These are phyloP conservation scores for Monochamus alternatus DNA, from an alignment of 2,888 invertebrate genomes.

Conservation along the genomic window DNA sequence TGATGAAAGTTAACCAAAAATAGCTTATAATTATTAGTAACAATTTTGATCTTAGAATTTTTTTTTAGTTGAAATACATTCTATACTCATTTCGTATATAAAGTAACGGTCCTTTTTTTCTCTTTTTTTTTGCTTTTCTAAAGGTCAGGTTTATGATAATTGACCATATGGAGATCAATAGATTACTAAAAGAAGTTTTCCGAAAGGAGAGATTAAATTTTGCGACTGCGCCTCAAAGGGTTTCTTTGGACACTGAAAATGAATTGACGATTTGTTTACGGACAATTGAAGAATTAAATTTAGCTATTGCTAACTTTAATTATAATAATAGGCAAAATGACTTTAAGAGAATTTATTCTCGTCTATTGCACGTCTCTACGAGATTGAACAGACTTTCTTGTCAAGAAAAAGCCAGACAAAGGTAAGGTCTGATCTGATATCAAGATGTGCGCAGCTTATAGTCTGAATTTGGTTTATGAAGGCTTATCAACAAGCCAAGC, in stretches of 20 bases:
- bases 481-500: neutral
- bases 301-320: neutral
- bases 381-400: neutral
- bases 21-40: too few relatives aligned
- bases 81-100: too few relatives aligned
- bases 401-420: neutral
- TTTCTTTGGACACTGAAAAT: neutral
- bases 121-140: too few relatives aligned
- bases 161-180: conserved; percentile 4
- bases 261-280: neutral
- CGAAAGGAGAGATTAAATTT: neutral
- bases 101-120: too few relatives aligned
- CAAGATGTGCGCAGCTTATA: neutral
- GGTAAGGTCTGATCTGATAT: neutral
- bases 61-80: too few relatives aligned
- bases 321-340: neutral
- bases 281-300: neutral
- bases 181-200: neutral
- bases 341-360: neutral
- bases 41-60: too few relatives aligned
- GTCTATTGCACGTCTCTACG: neutral
- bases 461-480: neutral
- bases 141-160: too few relatives aligned
- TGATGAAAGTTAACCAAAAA: too few relatives aligned
- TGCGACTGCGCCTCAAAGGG: neutral